Base-by-base conservation (phyloP, 2,797 vertebrate species). In the Toxotes lorentzi region DNA sequence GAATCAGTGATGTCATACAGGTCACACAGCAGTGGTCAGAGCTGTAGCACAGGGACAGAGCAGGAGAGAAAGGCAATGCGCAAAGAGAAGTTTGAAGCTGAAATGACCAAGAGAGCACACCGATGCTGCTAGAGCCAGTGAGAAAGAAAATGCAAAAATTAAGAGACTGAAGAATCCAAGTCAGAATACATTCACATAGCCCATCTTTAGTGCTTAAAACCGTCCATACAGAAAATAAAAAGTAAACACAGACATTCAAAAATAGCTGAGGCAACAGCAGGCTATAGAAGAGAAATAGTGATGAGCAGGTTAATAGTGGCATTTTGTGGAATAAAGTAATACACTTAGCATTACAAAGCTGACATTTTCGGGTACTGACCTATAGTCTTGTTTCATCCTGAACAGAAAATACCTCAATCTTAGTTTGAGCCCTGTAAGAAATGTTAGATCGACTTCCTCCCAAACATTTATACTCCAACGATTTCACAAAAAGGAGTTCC, bases 121-220 rank as follows among this genome's bases (percentile, higher is more conserved):
- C 83, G 51, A 92, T 86, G 90, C 89, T 84, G 86, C 86, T 88
- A 86, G 86, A 92, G 90, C 76, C 86, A 82, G 87, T 83, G 74
- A 92, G 85, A 89, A 85, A 88, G 88, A 85, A 86, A 89, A 89
- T 67, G 81, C 67, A 81, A 53, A 87, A 86, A 90, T 82, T 77
- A 86, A 82, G 72, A 88, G 65, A 79, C 65, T 47, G 41, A 65
- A 74, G 78, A 94, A 91, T 74, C 81, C 74, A 72, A 81, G 94
- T 96, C 65, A 84, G 79, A 95, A 90, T 94, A 94, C 95, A 94
- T 95, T 88, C 80, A 88, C 85, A 78, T 23, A 83, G 60, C 68
- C 53, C 85, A 35, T 77, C 74, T 57, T 74, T 23, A 85, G 63
- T 74, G 66, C 80, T 78, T 68, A 64, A 72, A 84, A 81, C 47